A percentile compares a stretch with the other conserved stretches of the same genome.
phyloP scores from a whole-genome alignment of 2,113 vertebrate species.

The Campylomormyrus numenius region DNA sequence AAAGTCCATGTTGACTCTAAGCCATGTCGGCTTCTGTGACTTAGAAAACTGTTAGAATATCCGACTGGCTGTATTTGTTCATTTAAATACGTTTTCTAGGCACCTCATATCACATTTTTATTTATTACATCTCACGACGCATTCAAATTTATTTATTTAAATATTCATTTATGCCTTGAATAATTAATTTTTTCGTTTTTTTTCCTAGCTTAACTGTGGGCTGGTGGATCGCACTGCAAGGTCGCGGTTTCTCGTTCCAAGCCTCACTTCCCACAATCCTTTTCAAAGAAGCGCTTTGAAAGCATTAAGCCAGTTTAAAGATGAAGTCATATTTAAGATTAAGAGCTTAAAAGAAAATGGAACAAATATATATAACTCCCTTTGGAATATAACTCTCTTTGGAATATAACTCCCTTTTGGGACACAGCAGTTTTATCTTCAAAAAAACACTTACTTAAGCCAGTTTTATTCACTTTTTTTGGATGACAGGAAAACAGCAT shows the following conservation, averaged over 20 bases:
- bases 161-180: not conserved
- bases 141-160: not conserved
- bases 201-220: not conserved
- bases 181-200: not conserved
- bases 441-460: not conserved
- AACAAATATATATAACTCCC: not conserved
- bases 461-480: not conserved
- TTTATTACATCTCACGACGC: not conserved
- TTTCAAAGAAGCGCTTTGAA: not conserved
- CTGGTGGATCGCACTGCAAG: not conserved
- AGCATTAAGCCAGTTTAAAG: constrained; percentile 1
- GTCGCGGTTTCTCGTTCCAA: not conserved
- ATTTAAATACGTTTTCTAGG: not conserved
- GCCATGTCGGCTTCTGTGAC: not conserved
- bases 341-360: not conserved
- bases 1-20: not conserved
- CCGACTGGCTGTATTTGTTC: not conserved
- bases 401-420: not conserved
- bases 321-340: not conserved
- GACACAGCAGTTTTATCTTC: not conserved
- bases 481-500: not conserved
- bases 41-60: not conserved
- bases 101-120: not conserved
- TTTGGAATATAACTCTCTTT: not conserved
- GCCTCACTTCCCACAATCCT: not conserved